Evolutionary conservation across 1,140 invertebrate genomes (phyloP).

Genomic region (Drosophila pseudoobscura): DNA sequence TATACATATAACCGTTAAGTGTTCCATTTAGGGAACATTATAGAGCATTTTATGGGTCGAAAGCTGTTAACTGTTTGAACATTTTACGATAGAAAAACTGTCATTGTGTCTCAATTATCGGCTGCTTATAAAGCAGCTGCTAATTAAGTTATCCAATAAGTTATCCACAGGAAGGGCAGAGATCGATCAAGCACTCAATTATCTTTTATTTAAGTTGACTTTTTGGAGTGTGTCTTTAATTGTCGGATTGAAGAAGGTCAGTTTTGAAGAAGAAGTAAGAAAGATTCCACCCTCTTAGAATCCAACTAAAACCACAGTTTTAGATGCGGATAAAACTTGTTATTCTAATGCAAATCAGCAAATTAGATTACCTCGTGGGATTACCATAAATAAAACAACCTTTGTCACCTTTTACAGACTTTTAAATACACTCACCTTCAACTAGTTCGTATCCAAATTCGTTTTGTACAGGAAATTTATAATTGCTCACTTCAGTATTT

Average conservation of each 20-base stretch:
- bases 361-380: conserved; percentile 20
- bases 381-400: conserved; percentile 14
- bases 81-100: too few species aligned
- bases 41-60: too few species aligned
- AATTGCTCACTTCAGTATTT: conserved; percentile 28
- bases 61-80: too few species aligned
- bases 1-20: too few species aligned
- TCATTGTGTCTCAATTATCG: too few species aligned
- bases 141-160: too few species aligned
- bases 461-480: conserved; percentile 31
- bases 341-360: conserved; percentile 11
- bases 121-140: too few species aligned
- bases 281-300: background rate
- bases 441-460: conserved; percentile 20
- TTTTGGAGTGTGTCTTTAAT: background rate
- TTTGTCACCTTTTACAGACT: conserved; percentile 16
- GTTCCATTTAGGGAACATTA: too few species aligned
- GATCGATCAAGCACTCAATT: background rate
- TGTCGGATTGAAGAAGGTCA: conserved; percentile 24
- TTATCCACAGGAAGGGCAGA: too few species aligned
- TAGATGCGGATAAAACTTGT: conserved; percentile 29
- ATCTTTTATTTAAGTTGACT: background rate
- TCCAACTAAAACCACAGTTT: background rate
- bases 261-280: conserved; percentile 6
- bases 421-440: conserved; percentile 22